Base-by-base conservation (phyloP, 64 coral and sea anemone species). In the Stichodactyla mertensii region DNA sequence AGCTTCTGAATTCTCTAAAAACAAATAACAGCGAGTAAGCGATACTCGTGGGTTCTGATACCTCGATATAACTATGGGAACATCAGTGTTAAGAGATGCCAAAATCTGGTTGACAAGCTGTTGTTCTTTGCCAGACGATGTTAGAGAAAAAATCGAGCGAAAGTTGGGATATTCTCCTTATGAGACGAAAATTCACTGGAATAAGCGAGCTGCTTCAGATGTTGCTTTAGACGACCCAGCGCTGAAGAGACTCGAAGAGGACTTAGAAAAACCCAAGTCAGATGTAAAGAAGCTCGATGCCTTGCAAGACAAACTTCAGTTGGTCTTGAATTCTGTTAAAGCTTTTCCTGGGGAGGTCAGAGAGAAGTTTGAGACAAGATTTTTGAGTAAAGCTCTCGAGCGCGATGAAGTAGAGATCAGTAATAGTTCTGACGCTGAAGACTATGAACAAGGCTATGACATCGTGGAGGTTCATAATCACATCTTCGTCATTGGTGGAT, bases 281-380 rank as follows among this genome's bases (percentile, higher is more conserved):
- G 80, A 82, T 57, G 52, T 82, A n/a, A 57, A 82, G 55, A 82
- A 82, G 14, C 52, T 55, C 16, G 5, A 54, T 15, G 80, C 12
- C 4, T 27, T 82, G 2, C 80, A 82, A 57, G 80, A 82, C 7
- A 82, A 36, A 53, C 16, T 82, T 82, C 51, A 54, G 12, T 15
- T 55, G 54, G 80, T 82, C 23, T 82, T 82, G 52, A 82, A 36
- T 16, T 26, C 52, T 2, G 80, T 82, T 4, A 82, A 53, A 22
- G 52, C 90, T 55, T 51, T 91, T 80, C 85, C 92, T 0, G 18
- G 57, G 54, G 92, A 93, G 84, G 71, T 97, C 12, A 97, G 93
- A 55, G 92, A 93, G 45, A 97, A 97, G 80, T 74, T 97, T 52
- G 92, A 91, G 57, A 83, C 95, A n/a, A 97, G 88, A 57, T 93